Conservation (phyloP, 2,113 vertebrate species). For the Indicator maculatus region DNA sequence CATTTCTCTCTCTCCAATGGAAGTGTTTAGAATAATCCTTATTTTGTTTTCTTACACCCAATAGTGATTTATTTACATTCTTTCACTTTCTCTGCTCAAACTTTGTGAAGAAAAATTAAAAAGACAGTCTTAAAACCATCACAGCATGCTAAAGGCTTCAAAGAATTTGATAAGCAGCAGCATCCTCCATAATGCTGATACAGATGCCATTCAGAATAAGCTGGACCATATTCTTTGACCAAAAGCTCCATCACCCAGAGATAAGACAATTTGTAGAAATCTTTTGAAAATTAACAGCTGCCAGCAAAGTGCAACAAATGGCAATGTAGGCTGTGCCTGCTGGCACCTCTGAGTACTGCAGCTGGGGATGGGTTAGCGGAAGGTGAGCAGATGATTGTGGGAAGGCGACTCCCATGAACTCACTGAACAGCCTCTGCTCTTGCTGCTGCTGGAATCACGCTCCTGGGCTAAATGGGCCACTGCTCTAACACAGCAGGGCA, state of each 20-base stretch:
- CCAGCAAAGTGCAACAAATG: neutral
- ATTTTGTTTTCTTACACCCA: too few species aligned
- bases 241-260: neutral
- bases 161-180: neutral
- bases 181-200: neutral
- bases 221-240: neutral
- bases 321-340: neutral
- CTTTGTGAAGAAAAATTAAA: too few species aligned
- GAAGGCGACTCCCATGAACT: neutral
- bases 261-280: neutral
- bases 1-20: too few species aligned
- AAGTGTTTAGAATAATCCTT: too few species aligned
- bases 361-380: neutral
- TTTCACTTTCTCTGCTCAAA: too few species aligned
- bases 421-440: neutral
- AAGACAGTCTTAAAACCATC: too few species aligned
- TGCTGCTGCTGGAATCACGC: neutral
- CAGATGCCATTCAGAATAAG: neutral
- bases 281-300: neutral
- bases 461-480: neutral
- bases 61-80: too few species aligned
- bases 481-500: neutral
- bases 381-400: rapidly evolving
- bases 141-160: neutral
- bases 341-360: neutral